A percentile compares a stretch with the other conserved stretches of the same genome.
These are phyloP conservation scores for Apomyelois bistriatella DNA, from an alignment of 2,888 invertebrate genomes.

Conservation along the genomic window DNA sequence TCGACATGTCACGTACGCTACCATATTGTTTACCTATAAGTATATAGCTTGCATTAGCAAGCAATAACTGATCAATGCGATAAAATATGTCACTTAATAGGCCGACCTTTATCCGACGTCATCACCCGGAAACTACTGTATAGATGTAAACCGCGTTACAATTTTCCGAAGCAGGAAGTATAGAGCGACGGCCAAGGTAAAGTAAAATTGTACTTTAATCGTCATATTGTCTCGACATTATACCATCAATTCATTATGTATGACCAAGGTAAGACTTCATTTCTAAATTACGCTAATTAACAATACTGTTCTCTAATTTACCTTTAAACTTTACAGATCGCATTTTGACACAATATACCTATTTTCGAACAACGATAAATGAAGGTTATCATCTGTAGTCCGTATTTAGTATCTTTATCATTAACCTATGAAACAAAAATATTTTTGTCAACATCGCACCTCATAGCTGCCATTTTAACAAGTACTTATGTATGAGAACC, in stretches of 20 bases:
- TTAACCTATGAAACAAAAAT: not conserved
- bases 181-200: conserved; percentile 61
- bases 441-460: not conserved
- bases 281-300: not conserved
- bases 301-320: too few species aligned
- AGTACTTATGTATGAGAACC: not conserved
- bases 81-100: conserved; percentile 45
- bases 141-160: conserved; percentile 66
- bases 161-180: conserved; percentile 75
- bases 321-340: not conserved
- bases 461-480: not conserved
- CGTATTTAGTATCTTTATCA: not conserved
- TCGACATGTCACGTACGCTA: conserved; percentile 10
- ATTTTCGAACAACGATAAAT: conserved; percentile 2
- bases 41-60: conserved; percentile 2
- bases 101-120: conserved; percentile 64
- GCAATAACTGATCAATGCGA: conserved; percentile 33
- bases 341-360: not conserved
- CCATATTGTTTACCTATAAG: not conserved
- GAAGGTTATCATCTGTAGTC: conserved; percentile 12
- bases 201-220: conserved; percentile 55
- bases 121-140: conserved; percentile 68
- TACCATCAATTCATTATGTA: conserved; percentile 11
- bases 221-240: conserved; percentile 18
- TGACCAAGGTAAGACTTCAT: not conserved